These are phyloP conservation scores for Paraescarpia echinospica DNA, from an alignment of 1,140 invertebrate species.

Conservation along the genomic window DNA sequence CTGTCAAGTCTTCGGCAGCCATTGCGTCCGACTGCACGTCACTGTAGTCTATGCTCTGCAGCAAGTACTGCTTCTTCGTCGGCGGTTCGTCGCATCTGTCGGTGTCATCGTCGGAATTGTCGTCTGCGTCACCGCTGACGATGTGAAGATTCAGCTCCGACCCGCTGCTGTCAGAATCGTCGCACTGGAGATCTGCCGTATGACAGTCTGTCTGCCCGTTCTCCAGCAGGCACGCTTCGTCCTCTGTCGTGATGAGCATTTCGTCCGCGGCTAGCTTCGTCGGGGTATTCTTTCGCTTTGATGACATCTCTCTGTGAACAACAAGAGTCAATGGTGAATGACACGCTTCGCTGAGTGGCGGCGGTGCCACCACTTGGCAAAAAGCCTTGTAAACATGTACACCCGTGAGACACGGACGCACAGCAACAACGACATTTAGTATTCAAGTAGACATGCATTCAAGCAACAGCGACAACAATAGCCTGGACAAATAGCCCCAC, in stretches of 20 bases:
- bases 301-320: slow-evolving; percentile 17
- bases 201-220: not conserved
- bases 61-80: slow-evolving; percentile 16
- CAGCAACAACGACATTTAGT: not conserved
- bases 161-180: not conserved
- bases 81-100: not conserved
- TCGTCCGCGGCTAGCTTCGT: slow-evolving; percentile 15
- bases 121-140: not conserved
- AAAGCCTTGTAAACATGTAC: not conserved
- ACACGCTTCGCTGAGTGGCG: not conserved
- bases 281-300: slow-evolving; percentile 20
- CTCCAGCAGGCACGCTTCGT: not conserved
- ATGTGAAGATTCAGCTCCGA: not conserved
- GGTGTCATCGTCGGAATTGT: slow-evolving; percentile 7
- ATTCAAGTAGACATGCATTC: not conserved
- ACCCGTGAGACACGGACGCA: not conserved
- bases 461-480: not conserved
- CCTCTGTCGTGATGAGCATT: not conserved
- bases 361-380: not conserved
- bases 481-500: not conserved
- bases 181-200: not conserved
- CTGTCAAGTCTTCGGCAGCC: not conserved
- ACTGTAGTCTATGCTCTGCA: slow-evolving; percentile 9
- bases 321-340: not conserved
- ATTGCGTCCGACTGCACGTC: not conserved